These are phyloP conservation scores for Calliphora vicina DNA, from an alignment of 1,140 invertebrate species.

Conservation along the genomic window DNA sequence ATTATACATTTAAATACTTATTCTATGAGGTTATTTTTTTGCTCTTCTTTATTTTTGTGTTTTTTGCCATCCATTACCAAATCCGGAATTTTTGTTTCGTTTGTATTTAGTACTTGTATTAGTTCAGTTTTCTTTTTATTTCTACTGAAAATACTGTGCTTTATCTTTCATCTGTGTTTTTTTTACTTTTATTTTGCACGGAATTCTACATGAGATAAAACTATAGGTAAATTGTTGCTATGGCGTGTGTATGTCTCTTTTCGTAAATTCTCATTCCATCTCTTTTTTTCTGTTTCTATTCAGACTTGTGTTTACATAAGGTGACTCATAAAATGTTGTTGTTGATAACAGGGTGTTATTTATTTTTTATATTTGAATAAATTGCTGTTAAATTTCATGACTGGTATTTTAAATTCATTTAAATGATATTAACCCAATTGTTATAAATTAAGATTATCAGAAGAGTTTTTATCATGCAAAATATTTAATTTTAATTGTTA, in stretches of 20 bases:
- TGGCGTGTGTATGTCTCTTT: not conserved
- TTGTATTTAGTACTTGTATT: not conserved
- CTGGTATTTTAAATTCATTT: too few relatives aligned
- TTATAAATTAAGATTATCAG: too few relatives aligned
- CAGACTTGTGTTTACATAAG: not conserved
- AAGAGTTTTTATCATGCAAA: too few relatives aligned
- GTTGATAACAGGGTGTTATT: not conserved
- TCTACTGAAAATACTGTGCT: not conserved
- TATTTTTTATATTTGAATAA: not conserved
- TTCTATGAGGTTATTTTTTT: not conserved
- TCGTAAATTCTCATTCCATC: not conserved
- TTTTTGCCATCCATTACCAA: not conserved
- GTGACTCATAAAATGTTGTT: not conserved
- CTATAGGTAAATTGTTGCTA: not conserved
- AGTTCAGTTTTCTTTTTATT: not conserved
- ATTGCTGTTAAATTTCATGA: not conserved
- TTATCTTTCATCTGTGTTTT: not conserved
- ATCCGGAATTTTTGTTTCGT: not conserved
- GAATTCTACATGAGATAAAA: constrained; percentile 6
- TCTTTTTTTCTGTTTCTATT: not conserved
- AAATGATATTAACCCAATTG: too few relatives aligned
- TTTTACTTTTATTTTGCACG: not conserved
- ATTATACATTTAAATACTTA: not conserved
- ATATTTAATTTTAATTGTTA: too few relatives aligned
- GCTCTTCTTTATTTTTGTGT: too few relatives aligned